These are phyloP conservation scores for Chydorus sphaericus DNA, from an alignment of 2,888 invertebrate species.

Conservation along the genomic window DNA sequence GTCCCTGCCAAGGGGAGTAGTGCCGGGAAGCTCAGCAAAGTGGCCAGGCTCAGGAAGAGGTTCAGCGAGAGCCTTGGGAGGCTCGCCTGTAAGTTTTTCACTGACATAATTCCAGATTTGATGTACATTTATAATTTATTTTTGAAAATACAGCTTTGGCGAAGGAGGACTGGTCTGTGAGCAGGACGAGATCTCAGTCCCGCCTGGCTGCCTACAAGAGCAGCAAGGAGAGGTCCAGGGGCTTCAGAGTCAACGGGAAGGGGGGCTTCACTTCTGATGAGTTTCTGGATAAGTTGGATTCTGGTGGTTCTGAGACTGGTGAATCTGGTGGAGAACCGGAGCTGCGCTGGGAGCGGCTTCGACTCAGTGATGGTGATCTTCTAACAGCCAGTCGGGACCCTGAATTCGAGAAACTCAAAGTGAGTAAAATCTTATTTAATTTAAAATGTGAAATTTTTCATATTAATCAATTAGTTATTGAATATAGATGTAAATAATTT, in stretches of 20 bases:
- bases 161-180: slow-evolving; percentile 10
- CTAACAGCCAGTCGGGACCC: slow-evolving; percentile 4
- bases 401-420: slow-evolving; percentile 3
- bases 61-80: slow-evolving; percentile 91
- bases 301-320: neutral
- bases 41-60: slow-evolving; percentile 88
- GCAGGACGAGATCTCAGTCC: slow-evolving; percentile 3
- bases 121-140: neutral
- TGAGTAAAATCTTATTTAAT: too few species aligned
- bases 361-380: slow-evolving; percentile 8
- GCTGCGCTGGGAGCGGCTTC: slow-evolving; percentile 8
- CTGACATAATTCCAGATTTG: neutral
- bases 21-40: slow-evolving; percentile 76
- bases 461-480: too few species aligned
- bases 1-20: too few species aligned
- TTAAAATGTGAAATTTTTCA: too few species aligned
- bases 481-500: too few species aligned
- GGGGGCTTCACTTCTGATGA: slow-evolving; percentile 78
- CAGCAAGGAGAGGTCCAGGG: neutral
- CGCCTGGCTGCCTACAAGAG: neutral
- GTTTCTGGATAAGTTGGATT: slow-evolving; percentile 76
- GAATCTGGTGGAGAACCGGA: neutral
- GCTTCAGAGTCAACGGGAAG: slow-evolving; percentile 4
- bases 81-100: slow-evolving; percentile 65
- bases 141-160: neutral